Evolutionary conservation across 2,888 invertebrate species (phyloP).

Genomic region (Stenoptilia bipunctidactyla): DNA sequence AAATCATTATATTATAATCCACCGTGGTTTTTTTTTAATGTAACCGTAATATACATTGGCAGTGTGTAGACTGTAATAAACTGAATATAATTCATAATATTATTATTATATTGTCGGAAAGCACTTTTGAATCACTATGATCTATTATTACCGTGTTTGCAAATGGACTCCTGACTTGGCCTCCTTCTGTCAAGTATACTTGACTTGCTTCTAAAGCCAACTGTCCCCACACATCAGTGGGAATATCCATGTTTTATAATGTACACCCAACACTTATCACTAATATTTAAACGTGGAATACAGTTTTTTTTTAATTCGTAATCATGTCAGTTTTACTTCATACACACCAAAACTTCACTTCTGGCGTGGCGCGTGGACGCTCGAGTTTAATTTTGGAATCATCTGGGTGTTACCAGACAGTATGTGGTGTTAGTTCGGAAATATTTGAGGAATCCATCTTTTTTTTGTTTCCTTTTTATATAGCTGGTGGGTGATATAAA

Average conservation of each 20-base stretch:
- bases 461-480: too few relatives aligned
- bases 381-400: conserved; percentile 65
- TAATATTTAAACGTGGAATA: conserved; percentile 18
- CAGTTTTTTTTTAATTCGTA: conserved; percentile 17
- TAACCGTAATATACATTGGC: too few relatives aligned
- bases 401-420: conserved; percentile 42
- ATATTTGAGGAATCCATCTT: not conserved
- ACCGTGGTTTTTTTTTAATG: too few relatives aligned
- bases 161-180: conserved; percentile 83
- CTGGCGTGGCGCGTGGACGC: conserved; percentile 43
- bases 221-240: conserved; percentile 90
- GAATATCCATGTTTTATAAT: conserved; percentile 72
- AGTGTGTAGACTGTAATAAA: too few relatives aligned
- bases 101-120: too few relatives aligned
- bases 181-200: conserved; percentile 86
- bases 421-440: not conserved
- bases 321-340: conserved; percentile 35
- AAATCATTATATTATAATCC: too few relatives aligned
- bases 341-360: conserved; percentile 38
- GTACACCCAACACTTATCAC: conserved; percentile 24
- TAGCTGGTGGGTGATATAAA: too few relatives aligned
- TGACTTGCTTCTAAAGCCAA: conserved; percentile 89
- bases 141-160: conserved; percentile 80
- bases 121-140: too few relatives aligned
- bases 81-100: too few relatives aligned